These are phyloP conservation scores for Eumerus sabulonum DNA, from an alignment of 2,888 invertebrate species.

Conservation along the genomic window DNA sequence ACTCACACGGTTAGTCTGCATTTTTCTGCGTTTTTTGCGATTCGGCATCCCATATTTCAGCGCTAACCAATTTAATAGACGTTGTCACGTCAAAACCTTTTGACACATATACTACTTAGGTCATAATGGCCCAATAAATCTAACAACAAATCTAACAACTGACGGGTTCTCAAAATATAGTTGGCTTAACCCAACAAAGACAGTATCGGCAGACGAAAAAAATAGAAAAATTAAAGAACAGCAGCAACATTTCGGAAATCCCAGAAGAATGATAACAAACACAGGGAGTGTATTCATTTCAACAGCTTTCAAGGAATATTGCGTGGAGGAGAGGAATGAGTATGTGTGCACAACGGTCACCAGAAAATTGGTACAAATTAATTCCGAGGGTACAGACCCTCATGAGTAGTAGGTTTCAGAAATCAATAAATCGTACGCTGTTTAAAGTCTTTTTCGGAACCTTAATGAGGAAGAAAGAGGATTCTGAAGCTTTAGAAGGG, in stretches of 20 bases:
- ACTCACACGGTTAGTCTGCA: too few species aligned
- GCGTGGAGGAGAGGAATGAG: too few species aligned
- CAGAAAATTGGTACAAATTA: slow-evolving; percentile 7
- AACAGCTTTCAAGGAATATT: neutral
- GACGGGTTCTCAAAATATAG: slow-evolving; percentile 9
- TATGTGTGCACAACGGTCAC: slow-evolving; percentile 1
- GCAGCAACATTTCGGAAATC: slow-evolving; percentile 5
- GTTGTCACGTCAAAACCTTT: too few species aligned
- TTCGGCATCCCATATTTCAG: too few species aligned
- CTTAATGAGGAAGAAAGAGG: slow-evolving; percentile 13
- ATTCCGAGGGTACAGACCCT: too few species aligned
- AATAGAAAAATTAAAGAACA: neutral
- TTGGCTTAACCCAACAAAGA: slow-evolving; percentile 15
- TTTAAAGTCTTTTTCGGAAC: too few species aligned
- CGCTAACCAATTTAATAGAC: too few species aligned
- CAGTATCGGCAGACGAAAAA: slow-evolving; percentile 4
- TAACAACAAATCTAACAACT: slow-evolving; percentile 10
- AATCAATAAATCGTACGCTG: slow-evolving; percentile 1
- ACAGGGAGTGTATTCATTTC: slow-evolving; percentile 9
- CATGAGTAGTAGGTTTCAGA: too few species aligned
- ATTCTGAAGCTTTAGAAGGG: neutral
- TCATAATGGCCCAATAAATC: slow-evolving; percentile 13
- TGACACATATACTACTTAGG: slow-evolving; percentile 4
- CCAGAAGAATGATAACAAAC: slow-evolving; percentile 3
- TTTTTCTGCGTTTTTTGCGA: too few species aligned